phyloP scores from a whole-genome alignment of 2,113 vertebrate species.

The Poecilia latipinna region DNA sequence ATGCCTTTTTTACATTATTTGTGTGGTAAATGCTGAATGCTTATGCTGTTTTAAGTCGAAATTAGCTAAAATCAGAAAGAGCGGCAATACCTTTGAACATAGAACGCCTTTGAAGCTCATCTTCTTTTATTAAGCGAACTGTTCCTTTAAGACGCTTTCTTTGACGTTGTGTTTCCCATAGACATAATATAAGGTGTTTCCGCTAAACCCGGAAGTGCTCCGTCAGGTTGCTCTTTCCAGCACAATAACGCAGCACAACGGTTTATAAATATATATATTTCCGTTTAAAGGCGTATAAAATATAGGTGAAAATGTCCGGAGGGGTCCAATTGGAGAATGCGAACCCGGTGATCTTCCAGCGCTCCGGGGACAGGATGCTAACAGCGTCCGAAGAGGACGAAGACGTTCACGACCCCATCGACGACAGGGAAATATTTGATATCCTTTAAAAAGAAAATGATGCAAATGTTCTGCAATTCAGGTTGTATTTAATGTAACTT shows the following conservation, averaged over 20 bases:
- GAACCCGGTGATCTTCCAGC: slow-evolving; percentile 70
- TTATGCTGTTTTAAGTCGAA: too few relatives aligned
- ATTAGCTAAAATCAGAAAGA: too few relatives aligned
- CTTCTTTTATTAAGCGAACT: background rate
- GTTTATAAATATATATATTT: background rate
- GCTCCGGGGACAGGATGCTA: slow-evolving; percentile 58
- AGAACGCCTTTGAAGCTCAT: too few relatives aligned
- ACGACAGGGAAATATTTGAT: slow-evolving; percentile 77
- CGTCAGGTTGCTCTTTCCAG: background rate
- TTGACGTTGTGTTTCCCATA: slow-evolving; percentile 18
- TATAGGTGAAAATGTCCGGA: slow-evolving; percentile 32
- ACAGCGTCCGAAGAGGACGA: slow-evolving; percentile 61
- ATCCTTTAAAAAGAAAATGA: slow-evolving; percentile 49
- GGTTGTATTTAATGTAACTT: background rate
- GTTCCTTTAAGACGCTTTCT: slow-evolving; percentile 26
- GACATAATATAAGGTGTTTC: background rate
- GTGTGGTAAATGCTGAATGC: too few relatives aligned
- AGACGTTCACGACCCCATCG: slow-evolving; percentile 69
- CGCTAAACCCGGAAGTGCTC: slow-evolving; percentile 34
- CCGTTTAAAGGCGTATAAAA: background rate
- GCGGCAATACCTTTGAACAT: too few relatives aligned
- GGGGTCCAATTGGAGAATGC: slow-evolving; percentile 61
- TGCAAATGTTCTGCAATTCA: background rate
- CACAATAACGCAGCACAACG: background rate
- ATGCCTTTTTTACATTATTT: too few relatives aligned